phyloP scores from a whole-genome alignment of 2,888 invertebrate genomes.

The Teleogryllus oceanicus region DNA sequence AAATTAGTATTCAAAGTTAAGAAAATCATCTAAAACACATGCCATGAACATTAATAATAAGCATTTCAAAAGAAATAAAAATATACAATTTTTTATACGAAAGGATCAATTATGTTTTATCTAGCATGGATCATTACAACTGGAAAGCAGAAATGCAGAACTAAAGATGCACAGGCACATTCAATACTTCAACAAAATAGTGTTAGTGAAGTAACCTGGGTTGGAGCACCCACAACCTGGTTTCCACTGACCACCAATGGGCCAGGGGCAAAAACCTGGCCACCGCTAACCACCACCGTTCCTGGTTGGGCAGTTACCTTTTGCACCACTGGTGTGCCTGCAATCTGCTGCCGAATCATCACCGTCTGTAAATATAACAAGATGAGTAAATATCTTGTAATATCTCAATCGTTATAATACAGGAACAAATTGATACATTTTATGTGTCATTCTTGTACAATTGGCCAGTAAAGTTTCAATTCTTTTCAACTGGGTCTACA shows the following conservation, averaged over 20 bases:
- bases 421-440: neutral
- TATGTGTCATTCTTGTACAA: neutral
- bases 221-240: slow-evolving; percentile 38
- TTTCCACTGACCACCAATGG: slow-evolving; percentile 40
- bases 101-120: too few species aligned
- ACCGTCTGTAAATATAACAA: slow-evolving; percentile 36
- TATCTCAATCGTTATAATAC: neutral
- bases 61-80: too few species aligned
- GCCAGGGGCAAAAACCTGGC: slow-evolving; percentile 44
- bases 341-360: slow-evolving; percentile 38
- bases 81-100: too few species aligned
- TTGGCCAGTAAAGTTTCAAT: neutral
- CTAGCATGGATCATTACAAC: too few species aligned
- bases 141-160: too few species aligned
- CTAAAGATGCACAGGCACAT: too few species aligned
- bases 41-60: too few species aligned
- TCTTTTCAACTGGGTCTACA: too few species aligned
- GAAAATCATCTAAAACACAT: too few species aligned
- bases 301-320: slow-evolving; percentile 43
- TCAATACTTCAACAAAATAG: too few species aligned
- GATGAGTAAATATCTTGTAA: neutral
- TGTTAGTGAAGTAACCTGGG: slow-evolving; percentile 35
- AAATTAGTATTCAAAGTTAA: too few species aligned
- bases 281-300: slow-evolving; percentile 47
- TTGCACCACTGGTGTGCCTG: slow-evolving; percentile 46